Evolutionary conservation across 2,888 invertebrate genomes (phyloP).

Genomic region (Psylliodes chrysocephalus): DNA sequence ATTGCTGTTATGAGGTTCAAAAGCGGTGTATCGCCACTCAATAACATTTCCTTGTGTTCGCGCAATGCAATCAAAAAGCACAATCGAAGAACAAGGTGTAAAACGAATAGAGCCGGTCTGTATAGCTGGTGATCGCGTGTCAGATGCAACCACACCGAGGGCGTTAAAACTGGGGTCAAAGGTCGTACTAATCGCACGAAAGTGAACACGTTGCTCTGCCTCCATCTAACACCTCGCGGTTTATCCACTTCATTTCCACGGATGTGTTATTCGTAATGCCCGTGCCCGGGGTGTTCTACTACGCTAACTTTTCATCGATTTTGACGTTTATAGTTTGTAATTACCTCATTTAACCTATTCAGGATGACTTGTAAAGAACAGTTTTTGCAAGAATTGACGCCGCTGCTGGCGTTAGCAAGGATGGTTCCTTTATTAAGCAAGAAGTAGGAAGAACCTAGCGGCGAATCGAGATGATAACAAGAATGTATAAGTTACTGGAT

Average conservation of each 20-base stretch:
- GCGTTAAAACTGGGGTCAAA: conserved; percentile 58
- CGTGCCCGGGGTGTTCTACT: conserved; percentile 41
- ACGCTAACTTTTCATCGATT: conserved; percentile 37
- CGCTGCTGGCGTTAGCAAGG: not conserved
- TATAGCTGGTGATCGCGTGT: conserved; percentile 50
- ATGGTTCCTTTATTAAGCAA: too few species aligned
- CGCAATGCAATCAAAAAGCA: conserved; percentile 47
- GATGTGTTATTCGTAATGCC: conserved; percentile 34
- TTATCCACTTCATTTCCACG: conserved; percentile 36
- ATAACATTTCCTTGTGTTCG: conserved; percentile 45
- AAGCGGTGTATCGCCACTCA: conserved; percentile 41
- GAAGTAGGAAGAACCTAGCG: too few species aligned
- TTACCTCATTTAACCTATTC: conserved; percentile 32
- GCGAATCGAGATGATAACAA: too few species aligned
- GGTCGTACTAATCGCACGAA: conserved; percentile 61
- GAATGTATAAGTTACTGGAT: too few species aligned
- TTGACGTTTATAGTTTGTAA: conserved; percentile 46
- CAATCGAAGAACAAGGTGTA: conserved; percentile 51
- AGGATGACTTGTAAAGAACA: not conserved
- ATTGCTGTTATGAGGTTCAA: conserved; percentile 44
- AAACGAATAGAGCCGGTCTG: conserved; percentile 46
- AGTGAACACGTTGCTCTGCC: conserved; percentile 57
- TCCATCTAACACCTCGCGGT: conserved; percentile 51
- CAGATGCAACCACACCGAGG: conserved; percentile 56
- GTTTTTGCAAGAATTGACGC: not conserved